A percentile compares a stretch with the other conserved stretches of the same genome.
Conservation (phyloP, 2,888 invertebrate species). For the Lathronympha strigana region DNA sequence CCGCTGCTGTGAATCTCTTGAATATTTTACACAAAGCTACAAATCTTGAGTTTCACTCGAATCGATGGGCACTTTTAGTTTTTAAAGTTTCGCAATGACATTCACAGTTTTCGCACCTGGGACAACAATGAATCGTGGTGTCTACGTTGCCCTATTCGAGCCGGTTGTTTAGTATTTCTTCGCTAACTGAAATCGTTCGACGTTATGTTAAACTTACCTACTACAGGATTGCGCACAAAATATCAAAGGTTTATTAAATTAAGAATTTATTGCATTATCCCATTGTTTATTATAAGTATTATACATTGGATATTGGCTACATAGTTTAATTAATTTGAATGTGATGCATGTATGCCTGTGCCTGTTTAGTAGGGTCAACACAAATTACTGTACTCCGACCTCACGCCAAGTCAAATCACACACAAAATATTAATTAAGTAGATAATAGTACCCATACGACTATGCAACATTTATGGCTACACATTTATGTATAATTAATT, state of each 20-base stretch:
- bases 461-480: constrained; percentile 6
- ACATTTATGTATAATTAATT: too few species aligned
- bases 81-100: constrained; percentile 36
- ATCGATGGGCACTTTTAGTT: constrained; percentile 53
- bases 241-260: too few species aligned
- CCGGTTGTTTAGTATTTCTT: constrained; percentile 14
- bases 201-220: not conserved
- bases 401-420: constrained; percentile 31
- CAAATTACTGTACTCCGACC: constrained; percentile 24
- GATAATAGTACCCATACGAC: constrained; percentile 12
- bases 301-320: too few species aligned
- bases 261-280: too few species aligned
- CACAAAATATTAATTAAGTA: constrained; percentile 36
- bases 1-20: constrained; percentile 63
- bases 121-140: constrained; percentile 27
- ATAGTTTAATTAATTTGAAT: constrained; percentile 15
- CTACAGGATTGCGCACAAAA: too few species aligned
- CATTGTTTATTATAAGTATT: not conserved
- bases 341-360: constrained; percentile 15
- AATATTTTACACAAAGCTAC: constrained; percentile 67
- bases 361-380: constrained; percentile 15
- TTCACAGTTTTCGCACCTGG: constrained; percentile 33
- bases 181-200: not conserved
- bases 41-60: constrained; percentile 61
- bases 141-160: constrained; percentile 18